Base-by-base conservation (phyloP, 2,888 invertebrate genomes). In the Diadegma fenestrale region DNA sequence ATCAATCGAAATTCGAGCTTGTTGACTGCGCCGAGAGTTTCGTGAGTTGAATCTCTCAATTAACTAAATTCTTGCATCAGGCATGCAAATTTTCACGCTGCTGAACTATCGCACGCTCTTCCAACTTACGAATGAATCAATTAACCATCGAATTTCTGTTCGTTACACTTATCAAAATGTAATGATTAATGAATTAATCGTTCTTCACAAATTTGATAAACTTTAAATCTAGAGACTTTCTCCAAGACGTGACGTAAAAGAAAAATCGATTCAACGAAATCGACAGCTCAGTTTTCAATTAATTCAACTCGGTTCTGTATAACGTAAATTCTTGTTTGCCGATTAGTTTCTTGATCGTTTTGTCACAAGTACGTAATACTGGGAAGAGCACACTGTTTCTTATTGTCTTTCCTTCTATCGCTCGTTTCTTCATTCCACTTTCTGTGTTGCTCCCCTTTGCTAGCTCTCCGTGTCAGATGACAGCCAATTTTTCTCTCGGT, bases 401-500 rank as follows among this genome's bases (percentile, higher is more conserved):
- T 51, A 37, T 51, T 19, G 77, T 76, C 71, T 43, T 45, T 66
- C 69, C 45, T 80, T 63, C 68, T 33, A 51, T 26, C 73, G 51
- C 63, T 51, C 66, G 61, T 54, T 37, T 45, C 54, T 51, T 22
- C 54, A n/a, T 14, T 72, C n/a, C 41, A 41, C 48, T 41, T 78
- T 45, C 43, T 45, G 30, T 78, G 54, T 77, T 69, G 69, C 37
- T 45, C 77, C 73, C 17, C 63, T 64, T 77, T 82, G 71, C 54
- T 51, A 89, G 88, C 87, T 79, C 48, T 90, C 88, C 89, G 89
- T 90, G 91, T 91, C 91, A 91, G 92, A 93, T 93, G 93, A 93
- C 93, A 93, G 92, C 91, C 93, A 93, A 93, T 93, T 93, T 93
- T 93, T 93, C 92, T 92, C 88, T 89, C 90, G 89, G 91, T 91